phyloP scores from a whole-genome alignment of 2,113 vertebrate genomes.

The Aegotheles bennettii region DNA sequence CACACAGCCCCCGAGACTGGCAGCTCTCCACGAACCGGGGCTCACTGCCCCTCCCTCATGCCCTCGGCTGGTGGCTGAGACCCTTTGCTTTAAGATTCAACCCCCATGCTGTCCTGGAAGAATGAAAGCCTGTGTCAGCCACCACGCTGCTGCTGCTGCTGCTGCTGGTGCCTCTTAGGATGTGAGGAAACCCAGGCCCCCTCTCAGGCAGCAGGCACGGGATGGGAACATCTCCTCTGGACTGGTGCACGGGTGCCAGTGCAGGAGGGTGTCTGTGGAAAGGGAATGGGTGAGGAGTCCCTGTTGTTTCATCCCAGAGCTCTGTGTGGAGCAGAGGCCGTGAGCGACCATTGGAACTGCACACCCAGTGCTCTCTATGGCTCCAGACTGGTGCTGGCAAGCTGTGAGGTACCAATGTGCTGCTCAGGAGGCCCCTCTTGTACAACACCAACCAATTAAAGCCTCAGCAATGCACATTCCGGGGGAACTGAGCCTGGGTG shows the following conservation, averaged over 20 bases:
- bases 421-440: rapidly evolving
- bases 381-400: background rate
- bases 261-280: background rate
- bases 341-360: background rate
- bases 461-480: background rate
- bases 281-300: background rate
- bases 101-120: background rate
- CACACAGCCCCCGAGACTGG: background rate
- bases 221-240: background rate
- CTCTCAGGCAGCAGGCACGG: rapidly evolving
- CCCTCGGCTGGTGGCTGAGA: background rate
- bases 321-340: rapidly evolving
- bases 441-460: background rate
- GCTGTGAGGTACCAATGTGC: background rate
- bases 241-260: background rate
- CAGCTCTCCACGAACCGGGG: rapidly evolving
- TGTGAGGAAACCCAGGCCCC: background rate
- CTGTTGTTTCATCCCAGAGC: background rate
- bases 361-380: no score
- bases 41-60: background rate
- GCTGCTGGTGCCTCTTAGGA: background rate
- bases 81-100: background rate
- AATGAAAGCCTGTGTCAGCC: background rate
- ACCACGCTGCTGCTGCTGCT: background rate
- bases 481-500: background rate